Conservation (phyloP, 2,113 vertebrate genomes). For the Odocoileus hemionus region DNA sequence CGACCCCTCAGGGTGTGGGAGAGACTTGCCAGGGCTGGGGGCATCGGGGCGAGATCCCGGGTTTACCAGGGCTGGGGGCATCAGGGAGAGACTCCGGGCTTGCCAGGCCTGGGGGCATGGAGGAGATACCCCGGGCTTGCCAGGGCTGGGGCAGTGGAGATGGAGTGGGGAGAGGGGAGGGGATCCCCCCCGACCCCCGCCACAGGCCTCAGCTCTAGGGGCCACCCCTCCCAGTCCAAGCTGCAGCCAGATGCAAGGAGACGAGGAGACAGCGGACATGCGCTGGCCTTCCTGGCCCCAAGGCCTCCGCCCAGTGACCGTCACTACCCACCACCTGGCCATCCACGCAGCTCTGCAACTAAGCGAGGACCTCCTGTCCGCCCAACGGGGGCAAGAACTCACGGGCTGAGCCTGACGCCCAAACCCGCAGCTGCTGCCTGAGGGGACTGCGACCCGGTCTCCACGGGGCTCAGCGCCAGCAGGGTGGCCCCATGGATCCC, state of each 20-base stretch:
- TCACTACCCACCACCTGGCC: not conserved
- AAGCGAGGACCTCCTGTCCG: too few species aligned
- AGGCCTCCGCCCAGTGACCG: fast-evolving
- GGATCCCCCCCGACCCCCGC: not conserved
- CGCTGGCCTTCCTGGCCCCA: not conserved
- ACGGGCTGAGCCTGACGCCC: fast-evolving
- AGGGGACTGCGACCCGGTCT: fast-evolving
- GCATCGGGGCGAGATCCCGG: too few species aligned
- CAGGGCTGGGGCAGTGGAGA: too few species aligned
- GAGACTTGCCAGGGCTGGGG: not conserved
- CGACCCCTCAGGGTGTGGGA: fast-evolving
- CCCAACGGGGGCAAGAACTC: too few species aligned
- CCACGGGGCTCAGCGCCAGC: fast-evolving
- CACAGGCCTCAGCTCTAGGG: not conserved
- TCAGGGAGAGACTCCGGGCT: too few species aligned
- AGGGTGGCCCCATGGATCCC: not conserved
- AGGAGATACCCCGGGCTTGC: too few species aligned
- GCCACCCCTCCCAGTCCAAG: fast-evolving
- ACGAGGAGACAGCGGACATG: too few species aligned
- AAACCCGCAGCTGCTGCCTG: fast-evolving
- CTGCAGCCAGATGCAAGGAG: not conserved
- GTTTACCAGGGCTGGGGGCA: too few species aligned
- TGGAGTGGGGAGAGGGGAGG: not conserved
- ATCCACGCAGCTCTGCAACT: not conserved
- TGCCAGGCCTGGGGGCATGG: too few species aligned